Percentiles rank a stretch among this genome's conserved stretches.
Conservation (phyloP, 2,888 invertebrate genomes). For the Tetragnatha montana region DNA sequence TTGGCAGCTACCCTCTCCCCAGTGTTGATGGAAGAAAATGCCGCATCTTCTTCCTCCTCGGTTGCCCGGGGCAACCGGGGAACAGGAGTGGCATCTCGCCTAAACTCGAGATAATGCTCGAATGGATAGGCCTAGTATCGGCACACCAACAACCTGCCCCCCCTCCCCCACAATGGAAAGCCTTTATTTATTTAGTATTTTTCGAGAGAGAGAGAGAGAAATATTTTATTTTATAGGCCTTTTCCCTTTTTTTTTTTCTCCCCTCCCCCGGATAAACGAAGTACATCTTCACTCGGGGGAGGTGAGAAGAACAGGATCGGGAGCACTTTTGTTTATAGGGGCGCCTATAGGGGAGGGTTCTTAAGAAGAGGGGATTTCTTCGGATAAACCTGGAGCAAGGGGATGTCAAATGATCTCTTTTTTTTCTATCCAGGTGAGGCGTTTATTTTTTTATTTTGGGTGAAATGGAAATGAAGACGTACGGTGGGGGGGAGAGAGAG, state of each 20-base stretch:
- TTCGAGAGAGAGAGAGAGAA: slow-evolving; percentile 13
- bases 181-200: slow-evolving; percentile 40
- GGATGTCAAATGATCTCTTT: slow-evolving; percentile 64
- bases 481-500: slow-evolving; percentile 6
- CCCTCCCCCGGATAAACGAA: slow-evolving; percentile 49
- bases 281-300: slow-evolving; percentile 62
- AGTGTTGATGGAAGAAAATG: slow-evolving; percentile 61
- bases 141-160: slow-evolving; percentile 63
- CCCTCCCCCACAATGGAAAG: slow-evolving; percentile 7
- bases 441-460: slow-evolving; percentile 23
- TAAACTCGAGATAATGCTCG: slow-evolving; percentile 64
- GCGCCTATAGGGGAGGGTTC: slow-evolving; percentile 52
- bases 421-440: neutral
- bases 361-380: slow-evolving; percentile 61
- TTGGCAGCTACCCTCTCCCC: slow-evolving; percentile 69
- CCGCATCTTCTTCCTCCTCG: slow-evolving; percentile 55
- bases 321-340: slow-evolving; percentile 61
- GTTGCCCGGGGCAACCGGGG: slow-evolving; percentile 36
- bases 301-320: slow-evolving; percentile 48
- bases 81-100: slow-evolving; percentile 58
- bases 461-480: slow-evolving; percentile 62
- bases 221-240: slow-evolving; percentile 59
- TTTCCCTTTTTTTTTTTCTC: slow-evolving; percentile 1
- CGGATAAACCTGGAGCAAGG: slow-evolving; percentile 49
- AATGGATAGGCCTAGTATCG: slow-evolving; percentile 69